A percentile compares a stretch with the other conserved stretches of the same genome.
Conservation (phyloP, 2,888 invertebrate species). For the Eulithis prunata region DNA sequence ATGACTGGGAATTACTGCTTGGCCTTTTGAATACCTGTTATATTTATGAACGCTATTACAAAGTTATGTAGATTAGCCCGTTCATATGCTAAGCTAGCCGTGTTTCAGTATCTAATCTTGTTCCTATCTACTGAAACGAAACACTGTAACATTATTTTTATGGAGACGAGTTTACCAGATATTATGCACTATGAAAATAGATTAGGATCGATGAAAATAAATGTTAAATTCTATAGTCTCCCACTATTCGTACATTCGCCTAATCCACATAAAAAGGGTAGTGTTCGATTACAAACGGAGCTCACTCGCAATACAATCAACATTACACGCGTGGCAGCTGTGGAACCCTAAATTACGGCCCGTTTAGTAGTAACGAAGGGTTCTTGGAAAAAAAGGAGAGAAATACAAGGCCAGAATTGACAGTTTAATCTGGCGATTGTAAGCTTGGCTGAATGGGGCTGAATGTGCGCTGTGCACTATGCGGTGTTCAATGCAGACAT, state of each 20-base stretch:
- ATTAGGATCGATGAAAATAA: slow-evolving; percentile 23
- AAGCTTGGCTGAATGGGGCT: slow-evolving; percentile 51
- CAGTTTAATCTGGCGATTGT: slow-evolving; percentile 75
- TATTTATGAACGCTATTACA: slow-evolving; percentile 25
- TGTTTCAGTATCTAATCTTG: background rate
- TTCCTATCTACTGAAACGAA: background rate
- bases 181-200: slow-evolving; percentile 22
- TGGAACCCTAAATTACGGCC: slow-evolving; percentile 76
- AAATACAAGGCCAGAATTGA: slow-evolving; percentile 70
- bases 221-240: slow-evolving; percentile 30
- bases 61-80: slow-evolving; percentile 17
- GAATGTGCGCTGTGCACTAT: slow-evolving; percentile 41
- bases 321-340: slow-evolving; percentile 79
- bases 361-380: slow-evolving; percentile 73
- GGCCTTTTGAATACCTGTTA: slow-evolving; percentile 24
- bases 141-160: slow-evolving; percentile 1
- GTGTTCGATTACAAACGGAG: slow-evolving; percentile 63
- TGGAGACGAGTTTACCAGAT: slow-evolving; percentile 1
- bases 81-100: slow-evolving; percentile 1
- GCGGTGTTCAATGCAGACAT: slow-evolving; percentile 31
- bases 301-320: slow-evolving; percentile 77
- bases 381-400: slow-evolving; percentile 56
- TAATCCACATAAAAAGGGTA: slow-evolving; percentile 64
- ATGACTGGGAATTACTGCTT: slow-evolving; percentile 27
- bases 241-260: slow-evolving; percentile 45